Percentiles rank a stretch among this genome's conserved stretches.
These are phyloP conservation scores for Callosobruchus maculatus DNA, from an alignment of 2,888 invertebrate genomes.

Conservation along the genomic window DNA sequence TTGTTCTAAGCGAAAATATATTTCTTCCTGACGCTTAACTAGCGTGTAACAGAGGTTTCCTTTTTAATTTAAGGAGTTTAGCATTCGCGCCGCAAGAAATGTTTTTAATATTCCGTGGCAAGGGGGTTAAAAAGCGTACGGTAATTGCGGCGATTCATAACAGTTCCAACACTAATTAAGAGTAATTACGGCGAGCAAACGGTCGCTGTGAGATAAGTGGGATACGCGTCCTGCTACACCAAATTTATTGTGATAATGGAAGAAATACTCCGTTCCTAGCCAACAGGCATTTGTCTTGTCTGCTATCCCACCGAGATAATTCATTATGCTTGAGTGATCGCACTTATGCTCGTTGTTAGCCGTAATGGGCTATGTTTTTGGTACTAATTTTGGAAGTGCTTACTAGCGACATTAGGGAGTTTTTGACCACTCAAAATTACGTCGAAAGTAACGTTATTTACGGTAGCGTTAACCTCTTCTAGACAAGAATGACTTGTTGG, in stretches of 20 bases:
- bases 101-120: constrained; percentile 12
- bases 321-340: neutral
- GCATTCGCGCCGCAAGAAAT: constrained; percentile 5
- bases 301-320: neutral
- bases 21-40: neutral
- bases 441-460: too few species aligned
- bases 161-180: constrained; percentile 8
- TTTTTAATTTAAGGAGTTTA: neutral
- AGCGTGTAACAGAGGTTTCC: neutral
- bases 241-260: constrained; percentile 2
- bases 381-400: neutral
- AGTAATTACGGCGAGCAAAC: neutral
- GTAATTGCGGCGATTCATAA: constrained; percentile 11
- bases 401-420: neutral
- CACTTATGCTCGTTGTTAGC: neutral
- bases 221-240: neutral
- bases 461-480: too few species aligned
- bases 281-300: neutral
- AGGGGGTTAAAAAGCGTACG: constrained; percentile 7
- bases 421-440: too few species aligned
- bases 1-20: neutral
- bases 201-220: neutral
- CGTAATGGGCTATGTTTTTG: neutral
- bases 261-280: neutral
- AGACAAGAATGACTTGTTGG: too few species aligned